Evolutionary conservation across 2,113 vertebrate genomes (phyloP).

Genomic region (Tragelaphus buxtoni): DNA sequence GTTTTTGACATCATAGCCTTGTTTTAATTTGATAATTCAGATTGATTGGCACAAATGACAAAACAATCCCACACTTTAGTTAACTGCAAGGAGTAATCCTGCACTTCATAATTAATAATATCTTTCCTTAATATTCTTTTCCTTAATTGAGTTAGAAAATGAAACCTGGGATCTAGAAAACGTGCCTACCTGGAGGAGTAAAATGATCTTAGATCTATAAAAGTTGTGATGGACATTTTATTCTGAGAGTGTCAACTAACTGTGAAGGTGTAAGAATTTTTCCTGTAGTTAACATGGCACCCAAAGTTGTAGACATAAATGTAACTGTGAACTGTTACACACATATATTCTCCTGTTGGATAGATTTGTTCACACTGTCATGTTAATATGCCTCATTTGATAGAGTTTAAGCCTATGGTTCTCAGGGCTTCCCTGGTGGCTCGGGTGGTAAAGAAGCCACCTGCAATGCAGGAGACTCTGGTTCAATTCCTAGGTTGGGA

Average conservation of each 20-base stretch:
- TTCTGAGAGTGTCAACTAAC: background rate
- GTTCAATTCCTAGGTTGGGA: background rate
- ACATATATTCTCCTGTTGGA: background rate
- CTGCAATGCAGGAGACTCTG: background rate
- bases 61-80: conserved; percentile 45
- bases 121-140: conserved; percentile 13
- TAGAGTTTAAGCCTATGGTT: background rate
- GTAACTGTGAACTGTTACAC: background rate
- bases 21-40: conserved; percentile 49
- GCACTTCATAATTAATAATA: conserved; percentile 25
- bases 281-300: background rate
- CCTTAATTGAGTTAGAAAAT: background rate
- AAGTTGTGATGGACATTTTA: background rate
- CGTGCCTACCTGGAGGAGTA: background rate
- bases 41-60: conserved; percentile 46
- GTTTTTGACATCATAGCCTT: conserved; percentile 14
- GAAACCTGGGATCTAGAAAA: background rate
- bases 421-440: background rate
- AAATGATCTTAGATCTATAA: background rate
- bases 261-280: background rate
- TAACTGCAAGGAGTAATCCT: conserved; percentile 10
- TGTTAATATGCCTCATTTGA: background rate
- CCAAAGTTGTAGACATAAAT: background rate
- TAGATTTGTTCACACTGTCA: background rate
- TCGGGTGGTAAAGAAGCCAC: background rate